Percentiles rank a stretch among this genome's conserved stretches.
Conservation (phyloP, 2,888 invertebrate genomes). For the Smittia aterrima region DNA sequence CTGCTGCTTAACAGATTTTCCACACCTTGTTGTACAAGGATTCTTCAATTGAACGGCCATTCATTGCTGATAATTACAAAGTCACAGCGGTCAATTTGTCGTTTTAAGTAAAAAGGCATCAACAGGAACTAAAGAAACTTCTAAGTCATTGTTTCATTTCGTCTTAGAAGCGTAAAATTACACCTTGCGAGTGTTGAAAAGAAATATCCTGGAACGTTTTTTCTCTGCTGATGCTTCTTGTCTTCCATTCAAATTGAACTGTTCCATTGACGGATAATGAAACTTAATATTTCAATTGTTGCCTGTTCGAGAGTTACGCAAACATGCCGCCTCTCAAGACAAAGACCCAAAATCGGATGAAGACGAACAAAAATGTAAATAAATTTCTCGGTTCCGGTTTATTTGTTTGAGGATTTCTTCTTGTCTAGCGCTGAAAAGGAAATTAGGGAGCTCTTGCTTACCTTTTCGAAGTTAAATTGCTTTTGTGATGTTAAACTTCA, state of each 20-base stretch:
- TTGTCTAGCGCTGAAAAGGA: background rate
- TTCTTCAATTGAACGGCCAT: background rate
- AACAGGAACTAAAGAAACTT: slow-evolving; percentile 32
- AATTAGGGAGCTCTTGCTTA: slow-evolving; percentile 7
- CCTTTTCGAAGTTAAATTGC: background rate
- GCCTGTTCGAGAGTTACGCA: slow-evolving; percentile 32
- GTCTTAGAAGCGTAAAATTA: slow-evolving; percentile 36
- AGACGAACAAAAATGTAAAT: slow-evolving; percentile 33
- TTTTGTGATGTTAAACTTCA: background rate
- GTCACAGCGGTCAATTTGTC: slow-evolving; percentile 40
- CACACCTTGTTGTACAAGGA: slow-evolving; percentile 32
- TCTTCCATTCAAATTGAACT: background rate
- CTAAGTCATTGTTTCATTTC: background rate
- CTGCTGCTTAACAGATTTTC: slow-evolving; percentile 29
- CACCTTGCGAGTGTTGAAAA: slow-evolving; percentile 21
- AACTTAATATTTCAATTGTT: slow-evolving; percentile 34
- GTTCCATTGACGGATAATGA: slow-evolving; percentile 28
- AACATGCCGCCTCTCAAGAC: slow-evolving; percentile 29
- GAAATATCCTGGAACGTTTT: slow-evolving; percentile 10
- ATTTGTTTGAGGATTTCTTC: slow-evolving; percentile 8
- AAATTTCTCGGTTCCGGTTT: slow-evolving; percentile 39
- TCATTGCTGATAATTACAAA: slow-evolving; percentile 19
- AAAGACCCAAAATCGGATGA: background rate
- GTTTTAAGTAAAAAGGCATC: background rate
- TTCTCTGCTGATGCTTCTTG: slow-evolving; percentile 17